Conservation (phyloP, 2,113 vertebrate species). For the Ageneiosus marmoratus region DNA sequence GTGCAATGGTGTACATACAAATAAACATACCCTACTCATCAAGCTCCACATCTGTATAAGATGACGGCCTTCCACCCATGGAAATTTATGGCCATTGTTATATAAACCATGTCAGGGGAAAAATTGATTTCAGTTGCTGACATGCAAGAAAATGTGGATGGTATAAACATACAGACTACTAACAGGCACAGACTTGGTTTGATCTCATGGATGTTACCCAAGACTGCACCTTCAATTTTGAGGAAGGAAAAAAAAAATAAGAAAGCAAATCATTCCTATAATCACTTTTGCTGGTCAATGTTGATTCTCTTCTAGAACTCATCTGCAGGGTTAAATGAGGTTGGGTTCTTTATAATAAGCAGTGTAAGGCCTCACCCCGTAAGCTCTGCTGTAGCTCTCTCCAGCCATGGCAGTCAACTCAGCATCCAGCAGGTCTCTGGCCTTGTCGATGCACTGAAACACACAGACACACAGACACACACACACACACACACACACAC, state of each 20-base stretch:
- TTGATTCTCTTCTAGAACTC: background rate
- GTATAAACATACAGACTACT: constrained; percentile 31
- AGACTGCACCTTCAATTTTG: background rate
- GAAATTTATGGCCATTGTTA: constrained; percentile 33
- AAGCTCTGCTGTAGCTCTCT: constrained; percentile 97
- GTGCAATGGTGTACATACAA: constrained; percentile 29
- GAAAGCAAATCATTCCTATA: background rate
- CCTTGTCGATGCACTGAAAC: constrained; percentile 95
- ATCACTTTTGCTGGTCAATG: background rate
- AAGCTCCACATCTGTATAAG: constrained; percentile 37
- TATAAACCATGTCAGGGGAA: constrained; percentile 6
- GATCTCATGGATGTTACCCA: constrained; percentile 3
- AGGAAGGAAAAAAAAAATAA: too few relatives aligned
- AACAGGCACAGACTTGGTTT: constrained; percentile 12
- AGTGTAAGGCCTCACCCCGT: constrained; percentile 81
- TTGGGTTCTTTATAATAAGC: background rate
- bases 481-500: background rate
- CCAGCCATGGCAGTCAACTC: constrained; percentile 98
- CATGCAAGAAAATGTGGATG: constrained; percentile 9
- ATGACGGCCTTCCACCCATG: constrained; percentile 37
- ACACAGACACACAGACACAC: background rate
- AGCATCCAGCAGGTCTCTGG: constrained; percentile 93
- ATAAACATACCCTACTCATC: constrained; percentile 35
- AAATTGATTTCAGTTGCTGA: background rate
- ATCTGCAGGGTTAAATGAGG: background rate